phyloP scores from a whole-genome alignment of 2,888 invertebrate species.

The Diogma glabrata region DNA sequence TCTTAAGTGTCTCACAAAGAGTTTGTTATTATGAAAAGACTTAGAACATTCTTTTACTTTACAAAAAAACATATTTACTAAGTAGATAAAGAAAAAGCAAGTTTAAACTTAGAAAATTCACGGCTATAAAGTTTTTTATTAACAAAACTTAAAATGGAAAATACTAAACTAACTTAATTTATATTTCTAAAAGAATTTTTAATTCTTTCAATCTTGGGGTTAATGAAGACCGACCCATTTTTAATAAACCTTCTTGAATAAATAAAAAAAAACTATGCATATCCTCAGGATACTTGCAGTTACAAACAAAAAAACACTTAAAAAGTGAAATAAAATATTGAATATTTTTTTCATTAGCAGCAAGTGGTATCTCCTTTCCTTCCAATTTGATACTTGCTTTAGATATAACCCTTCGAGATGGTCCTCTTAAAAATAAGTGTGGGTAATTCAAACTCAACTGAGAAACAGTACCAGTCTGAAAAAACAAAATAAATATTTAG shows the following conservation, averaged over 20 bases:
- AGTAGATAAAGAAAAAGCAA: no score
- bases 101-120: no score
- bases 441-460: background rate
- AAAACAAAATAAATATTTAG: no score
- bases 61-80: background rate
- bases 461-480: background rate
- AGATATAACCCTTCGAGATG: background rate
- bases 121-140: no score
- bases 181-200: background rate
- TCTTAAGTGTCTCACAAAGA: background rate
- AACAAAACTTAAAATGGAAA: background rate
- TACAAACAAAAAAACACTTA: background rate
- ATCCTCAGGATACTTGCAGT: background rate
- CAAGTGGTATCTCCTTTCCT: background rate
- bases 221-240: background rate
- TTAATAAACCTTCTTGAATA: background rate
- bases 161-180: background rate
- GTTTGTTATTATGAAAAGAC: background rate
- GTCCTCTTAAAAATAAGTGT: background rate
- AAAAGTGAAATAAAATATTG: background rate
- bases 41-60: background rate
- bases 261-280: background rate
- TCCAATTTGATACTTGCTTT: background rate
- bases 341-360: background rate
- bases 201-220: slow-evolving; percentile 2